Evolutionary conservation across 2,888 invertebrate genomes (phyloP), one percentile per base, ranked within the genome.

Genomic region (Elgonia sp.): DNA sequence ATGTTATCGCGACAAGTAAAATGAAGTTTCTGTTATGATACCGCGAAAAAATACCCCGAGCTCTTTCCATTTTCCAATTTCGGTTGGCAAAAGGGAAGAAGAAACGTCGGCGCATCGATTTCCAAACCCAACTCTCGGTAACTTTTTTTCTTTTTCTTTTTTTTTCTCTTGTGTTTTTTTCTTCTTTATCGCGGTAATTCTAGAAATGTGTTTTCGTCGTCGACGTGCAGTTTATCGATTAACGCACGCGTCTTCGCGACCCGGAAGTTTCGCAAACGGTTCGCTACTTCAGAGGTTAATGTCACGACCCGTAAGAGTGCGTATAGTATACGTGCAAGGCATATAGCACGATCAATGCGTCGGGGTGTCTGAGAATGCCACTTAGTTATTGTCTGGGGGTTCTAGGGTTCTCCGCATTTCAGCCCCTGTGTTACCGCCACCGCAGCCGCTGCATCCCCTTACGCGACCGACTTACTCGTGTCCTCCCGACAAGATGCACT

Each of bases 291-390:
- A 93, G 91, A 92, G 92, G 90, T 91, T 90, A 89, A 90, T 89
- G 91, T 90, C 90, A 89, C 89, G 88, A 88, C 73, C 81, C 73
- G 72, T 83, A 85, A 77, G 88, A 87, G 89, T 86, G 90, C 86
- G 90, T 46, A 46, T 46, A 46, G 46, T 86, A 77, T 84, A 86
- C 85, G 88, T 81, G 88, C 73, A 86, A 76, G 82, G 87, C 86
- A 89, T 90, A 84, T 86, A 84, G 83, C 73, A 63, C 92, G 91
- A 92, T 91, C 90, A 87, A 91, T 92, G 91, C 88, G 89, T 90
- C 90, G 84, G 90, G 86, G 91, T 90, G 92, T 93, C 93, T 92
- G 92, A 92, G 93, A 92, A 93, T 90, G 91, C 92, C 92, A 93
- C 93, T 92, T 92, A 91, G 91, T 93, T 92, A 92, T 92, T 92